Conservation (phyloP, 2,113 vertebrate genomes). For the Percina caprodes region DNA sequence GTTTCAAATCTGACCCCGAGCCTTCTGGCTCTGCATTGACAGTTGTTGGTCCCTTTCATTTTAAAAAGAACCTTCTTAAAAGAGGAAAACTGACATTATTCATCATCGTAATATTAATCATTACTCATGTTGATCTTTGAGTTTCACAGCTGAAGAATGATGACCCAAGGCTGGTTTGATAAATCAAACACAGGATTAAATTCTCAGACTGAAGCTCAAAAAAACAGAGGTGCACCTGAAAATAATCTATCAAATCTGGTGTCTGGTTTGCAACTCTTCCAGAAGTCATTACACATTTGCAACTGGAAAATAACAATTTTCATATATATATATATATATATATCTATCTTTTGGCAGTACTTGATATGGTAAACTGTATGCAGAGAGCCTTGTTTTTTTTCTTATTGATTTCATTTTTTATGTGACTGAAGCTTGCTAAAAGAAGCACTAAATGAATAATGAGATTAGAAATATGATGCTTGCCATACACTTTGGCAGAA, state of each 20-base stretch:
- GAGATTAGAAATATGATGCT: conserved; percentile 17
- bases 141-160: conserved; percentile 50
- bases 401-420: conserved; percentile 3
- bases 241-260: conserved; percentile 39
- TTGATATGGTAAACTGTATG: neutral
- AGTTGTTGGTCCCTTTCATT: conserved; percentile 27
- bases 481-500: conserved; percentile 55
- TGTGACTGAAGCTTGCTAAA: conserved; percentile 24
- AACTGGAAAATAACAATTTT: conserved; percentile 16
- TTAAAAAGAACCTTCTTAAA: conserved; percentile 24
- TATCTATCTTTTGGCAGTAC: neutral
- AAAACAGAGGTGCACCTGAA: conserved; percentile 52
- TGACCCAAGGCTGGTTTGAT: conserved; percentile 43
- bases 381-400: neutral
- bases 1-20: conserved; percentile 30
- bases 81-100: conserved; percentile 36
- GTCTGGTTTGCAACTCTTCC: conserved; percentile 27
- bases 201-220: conserved; percentile 10
- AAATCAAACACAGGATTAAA: conserved; percentile 33
- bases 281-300: conserved; percentile 10
- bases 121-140: conserved; percentile 34
- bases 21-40: conserved; percentile 11
- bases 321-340: neutral
- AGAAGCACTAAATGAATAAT: conserved; percentile 19
- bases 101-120: conserved; percentile 29